These are phyloP conservation scores for Cheiracanthium punctorium DNA, from an alignment of 2,888 invertebrate species.

Conservation along the genomic window DNA sequence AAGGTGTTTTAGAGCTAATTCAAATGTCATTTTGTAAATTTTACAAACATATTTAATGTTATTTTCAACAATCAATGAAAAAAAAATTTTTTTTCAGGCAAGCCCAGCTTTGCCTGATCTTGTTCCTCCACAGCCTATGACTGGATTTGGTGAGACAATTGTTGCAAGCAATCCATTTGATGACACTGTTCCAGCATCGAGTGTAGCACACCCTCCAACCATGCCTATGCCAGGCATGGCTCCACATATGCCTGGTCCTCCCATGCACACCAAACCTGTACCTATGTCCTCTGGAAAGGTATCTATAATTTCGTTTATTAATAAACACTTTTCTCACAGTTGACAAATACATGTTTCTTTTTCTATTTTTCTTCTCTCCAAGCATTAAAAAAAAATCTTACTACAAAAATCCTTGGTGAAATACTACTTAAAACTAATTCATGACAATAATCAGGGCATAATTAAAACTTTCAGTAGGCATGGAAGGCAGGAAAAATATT, in stretches of 20 bases:
- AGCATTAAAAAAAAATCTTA: no score
- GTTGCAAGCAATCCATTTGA: conserved; percentile 96
- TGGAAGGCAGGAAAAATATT: no score
- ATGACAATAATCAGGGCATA: no score
- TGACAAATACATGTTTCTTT: no score
- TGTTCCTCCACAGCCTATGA: conserved; percentile 72
- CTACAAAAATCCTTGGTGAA: no score
- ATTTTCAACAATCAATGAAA: no score
- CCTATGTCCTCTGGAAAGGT: conserved; percentile 93
- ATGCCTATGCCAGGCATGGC: conserved; percentile 73
- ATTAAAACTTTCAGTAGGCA: no score
- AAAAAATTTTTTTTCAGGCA: conserved; percentile 54
- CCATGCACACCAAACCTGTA: conserved; percentile 81
- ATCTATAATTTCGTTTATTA: conserved; percentile 56
- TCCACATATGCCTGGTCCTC: conserved; percentile 70
- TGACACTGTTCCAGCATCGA: conserved; percentile 82
- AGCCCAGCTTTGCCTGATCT: conserved; percentile 62
- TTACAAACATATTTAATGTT: no score
- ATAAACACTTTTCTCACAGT: not conserved
- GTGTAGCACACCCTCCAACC: conserved; percentile 73
- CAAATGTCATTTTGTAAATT: no score
- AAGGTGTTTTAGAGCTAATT: no score
- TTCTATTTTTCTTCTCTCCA: no score
- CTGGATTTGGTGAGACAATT: conserved; percentile 90
- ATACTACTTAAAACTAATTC: no score